A percentile compares a stretch with the other conserved stretches of the same genome.
phyloP scores from a whole-genome alignment of 2,888 invertebrate genomes.

The Melinopterus prodromus region DNA sequence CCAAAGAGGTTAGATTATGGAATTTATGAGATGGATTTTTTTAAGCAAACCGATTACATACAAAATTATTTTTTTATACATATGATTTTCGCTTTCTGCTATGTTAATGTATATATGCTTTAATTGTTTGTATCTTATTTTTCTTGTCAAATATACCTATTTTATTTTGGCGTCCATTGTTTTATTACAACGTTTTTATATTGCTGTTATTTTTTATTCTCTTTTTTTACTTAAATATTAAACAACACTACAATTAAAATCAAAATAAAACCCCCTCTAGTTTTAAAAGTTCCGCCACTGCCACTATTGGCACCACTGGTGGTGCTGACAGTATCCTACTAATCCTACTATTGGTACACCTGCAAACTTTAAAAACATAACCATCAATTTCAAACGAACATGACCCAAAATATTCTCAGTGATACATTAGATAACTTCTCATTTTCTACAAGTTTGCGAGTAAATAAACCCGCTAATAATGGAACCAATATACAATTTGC shows the following conservation, averaged over 20 bases:
- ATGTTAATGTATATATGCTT: slow-evolving; percentile 35
- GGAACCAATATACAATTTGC: background rate
- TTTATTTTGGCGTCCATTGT: slow-evolving; percentile 33
- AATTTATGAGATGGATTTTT: slow-evolving; percentile 28
- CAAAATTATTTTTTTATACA: slow-evolving; percentile 32
- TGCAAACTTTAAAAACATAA: slow-evolving; percentile 17
- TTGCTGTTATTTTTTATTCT: background rate
- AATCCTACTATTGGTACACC: background rate
- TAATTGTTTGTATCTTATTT: slow-evolving; percentile 38
- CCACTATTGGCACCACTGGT: no score
- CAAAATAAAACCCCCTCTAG: no score
- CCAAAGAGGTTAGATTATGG: slow-evolving; percentile 30
- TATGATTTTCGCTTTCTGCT: slow-evolving; percentile 28
- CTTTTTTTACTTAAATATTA: background rate
- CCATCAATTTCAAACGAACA: slow-evolving; percentile 25
- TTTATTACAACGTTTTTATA: slow-evolving; percentile 15
- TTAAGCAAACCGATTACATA: slow-evolving; percentile 25
- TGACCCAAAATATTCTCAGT: slow-evolving; percentile 39
- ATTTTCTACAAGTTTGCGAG: slow-evolving; percentile 35
- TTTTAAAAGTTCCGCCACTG: no score
- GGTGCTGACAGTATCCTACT: no score
- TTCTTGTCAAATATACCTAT: slow-evolving; percentile 38
- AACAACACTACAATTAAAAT: no score
- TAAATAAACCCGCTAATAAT: slow-evolving; percentile 10
- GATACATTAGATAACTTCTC: slow-evolving; percentile 45